Evolutionary conservation across 2,797 vertebrate species (phyloP), one percentile per base, ranked within the genome.

Genomic region (Acanthiza pusilla): DNA sequence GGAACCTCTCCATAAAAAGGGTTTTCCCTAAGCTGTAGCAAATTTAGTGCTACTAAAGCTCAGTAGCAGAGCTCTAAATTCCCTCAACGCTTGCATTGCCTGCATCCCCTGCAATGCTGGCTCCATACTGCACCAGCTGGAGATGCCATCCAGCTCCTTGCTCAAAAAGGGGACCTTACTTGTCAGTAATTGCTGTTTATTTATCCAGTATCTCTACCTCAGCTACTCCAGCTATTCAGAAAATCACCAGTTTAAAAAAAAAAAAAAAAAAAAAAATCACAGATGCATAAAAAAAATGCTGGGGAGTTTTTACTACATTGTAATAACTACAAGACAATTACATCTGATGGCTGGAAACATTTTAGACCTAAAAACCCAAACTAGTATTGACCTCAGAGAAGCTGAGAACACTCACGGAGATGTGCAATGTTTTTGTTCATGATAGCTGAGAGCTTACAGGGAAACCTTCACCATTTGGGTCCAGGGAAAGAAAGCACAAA

Each of bases 401-500:
- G 23, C 82, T 26, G 36, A 29, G n/a, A 82, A 36, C 17, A 79
- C 21, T 42, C 11, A 2, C 55, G 36, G 65, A 68, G 25, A 79
- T 5, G 13, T 11, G 23, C 29, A 54, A 15, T 2, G 10, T 17
- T 71, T 88, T 65, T 47, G 9, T 30, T 68, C 16, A 5, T 12
- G 11, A 42, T 1, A 66, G 26, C 29, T 34, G 63, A 61, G 19
- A 65, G 50, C 50, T 36, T 2, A 29, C 1, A 67, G 32, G 43
- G 55, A 63, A 78, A 60, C 11, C 19, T 14, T 13, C 0, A 3
- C 0, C 0, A 7, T 53, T 40, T 63, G 42, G 7, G 26, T 48
- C 15, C 50, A 45, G 34, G n/a, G 47, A 75, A 81, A 50, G 32
- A 63, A 61, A 85, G 34, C 55, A 68, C 1, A 6, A 65, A 68